phyloP scores from a whole-genome alignment of 2,888 invertebrate genomes.

The Pseudoips prasinana region DNA sequence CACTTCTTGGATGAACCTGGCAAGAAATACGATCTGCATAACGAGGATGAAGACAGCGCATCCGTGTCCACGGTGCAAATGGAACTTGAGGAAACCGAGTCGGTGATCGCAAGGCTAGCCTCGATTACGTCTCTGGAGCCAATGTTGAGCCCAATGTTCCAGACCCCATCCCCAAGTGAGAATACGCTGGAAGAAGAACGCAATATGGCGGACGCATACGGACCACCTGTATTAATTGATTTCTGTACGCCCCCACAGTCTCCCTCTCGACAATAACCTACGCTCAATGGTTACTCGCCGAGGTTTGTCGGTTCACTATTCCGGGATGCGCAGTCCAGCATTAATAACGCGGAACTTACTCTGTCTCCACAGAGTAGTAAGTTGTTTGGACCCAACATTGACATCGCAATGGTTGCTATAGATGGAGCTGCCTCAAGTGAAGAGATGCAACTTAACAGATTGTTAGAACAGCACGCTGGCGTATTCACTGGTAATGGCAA shows the following conservation, averaged over 20 bases:
- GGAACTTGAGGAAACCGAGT: no score
- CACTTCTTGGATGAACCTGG: background rate
- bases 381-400: background rate
- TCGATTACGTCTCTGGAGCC: no score
- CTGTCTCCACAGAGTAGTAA: background rate
- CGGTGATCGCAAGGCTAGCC: no score
- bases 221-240: no score
- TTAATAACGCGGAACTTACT: background rate
- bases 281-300: constrained; percentile 1
- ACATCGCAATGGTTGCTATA: background rate
- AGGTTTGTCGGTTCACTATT: constrained; percentile 3
- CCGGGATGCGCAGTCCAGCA: background rate
- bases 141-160: no score
- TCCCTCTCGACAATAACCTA: background rate
- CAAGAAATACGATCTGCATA: no score
- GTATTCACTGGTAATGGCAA: background rate
- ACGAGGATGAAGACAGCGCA: no score
- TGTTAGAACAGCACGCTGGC: background rate
- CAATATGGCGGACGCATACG: background rate
- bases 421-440: background rate
- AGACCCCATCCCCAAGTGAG: no score
- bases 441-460: background rate
- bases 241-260: no score
- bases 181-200: background rate
- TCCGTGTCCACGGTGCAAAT: no score